Evolutionary conservation across 2,113 vertebrate genomes (phyloP).

Genomic region (Oxygymnocypris stewartii): DNA sequence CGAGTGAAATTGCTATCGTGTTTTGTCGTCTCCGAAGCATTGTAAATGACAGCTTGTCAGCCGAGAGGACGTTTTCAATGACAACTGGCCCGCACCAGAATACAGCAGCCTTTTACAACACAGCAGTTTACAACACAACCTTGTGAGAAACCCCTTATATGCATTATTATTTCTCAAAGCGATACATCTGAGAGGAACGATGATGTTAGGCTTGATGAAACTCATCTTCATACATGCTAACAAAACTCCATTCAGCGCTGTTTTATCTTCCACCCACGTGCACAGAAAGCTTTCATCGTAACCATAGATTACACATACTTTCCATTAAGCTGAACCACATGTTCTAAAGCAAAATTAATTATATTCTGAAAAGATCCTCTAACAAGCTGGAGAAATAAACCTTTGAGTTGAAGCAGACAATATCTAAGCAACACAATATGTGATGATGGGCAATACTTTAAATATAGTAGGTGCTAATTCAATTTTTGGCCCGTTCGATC

Average conservation of each 20-base stretch:
- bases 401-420: background rate
- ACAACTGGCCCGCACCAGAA: constrained; percentile 68
- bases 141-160: background rate
- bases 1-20: constrained; percentile 69
- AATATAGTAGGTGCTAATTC: background rate
- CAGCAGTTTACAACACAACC: constrained; percentile 36
- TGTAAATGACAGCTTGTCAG: constrained; percentile 76
- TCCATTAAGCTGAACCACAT: background rate
- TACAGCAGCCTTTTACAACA: constrained; percentile 52
- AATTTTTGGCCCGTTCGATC: too few relatives aligned
- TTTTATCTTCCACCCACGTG: background rate
- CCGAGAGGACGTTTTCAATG: constrained; percentile 65
- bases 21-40: constrained; percentile 73
- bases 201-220: constrained; percentile 22
- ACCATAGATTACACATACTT: background rate
- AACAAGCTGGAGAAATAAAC: constrained; percentile 2
- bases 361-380: background rate
- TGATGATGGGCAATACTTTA: background rate
- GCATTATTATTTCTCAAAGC: constrained; percentile 17
- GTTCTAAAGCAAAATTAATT: background rate
- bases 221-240: constrained; percentile 17
- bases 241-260: background rate
- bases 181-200: background rate
- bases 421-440: background rate
- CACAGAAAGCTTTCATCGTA: background rate